Evolutionary conservation across 2,797 vertebrate genomes (phyloP), one percentile per base, ranked within the genome.

Genomic region (Vespertilio murinus): DNA sequence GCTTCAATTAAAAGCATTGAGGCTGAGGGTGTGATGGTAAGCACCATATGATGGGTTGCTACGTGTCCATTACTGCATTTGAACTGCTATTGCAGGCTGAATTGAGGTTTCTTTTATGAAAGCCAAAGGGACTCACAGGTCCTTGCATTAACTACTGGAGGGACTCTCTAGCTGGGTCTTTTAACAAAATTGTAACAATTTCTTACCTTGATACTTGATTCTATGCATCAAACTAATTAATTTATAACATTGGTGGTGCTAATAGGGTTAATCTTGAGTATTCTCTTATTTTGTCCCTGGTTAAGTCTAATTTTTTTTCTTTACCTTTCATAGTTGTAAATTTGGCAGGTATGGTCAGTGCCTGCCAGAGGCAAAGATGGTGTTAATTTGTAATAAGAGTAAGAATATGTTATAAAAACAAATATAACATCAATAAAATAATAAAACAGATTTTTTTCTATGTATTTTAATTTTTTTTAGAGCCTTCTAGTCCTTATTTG

Each of bases 361-460:
- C 22, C 40, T 74, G 42, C 17, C 69, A 90, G 71, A 88, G n/a
- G 28, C 73, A 94, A 90, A 86, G 40, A 38, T 75, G 6, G 23
- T 33, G 8, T 87, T 86, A 83, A 79, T 91, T 90, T 96, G 82
- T 54, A 94, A 78, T 93, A 33, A 25, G n/a, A 88, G 54, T 84
- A 75, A 73, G 64, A 77, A 9, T 83, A 80, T 69, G 49, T 94
- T 92, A 38, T 25, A 69, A 88, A 88, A 75, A 84, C 61, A 40
- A 59, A 59, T 80, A 47, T 54, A 90, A 12, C 8, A 38, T 82
- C 33, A 85, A 14, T 33, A 82, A 73, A 85, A 42, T 75, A 35
- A 23, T 59, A 42, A 88, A 84, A 42, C 16, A 77, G 20, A 54
- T 61, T 38, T 73, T 14, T 71, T 14, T 65, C 38, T 35, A 17